Evolutionary conservation across 2,888 invertebrate genomes (phyloP).

Genomic region (Perdita meconis): DNA sequence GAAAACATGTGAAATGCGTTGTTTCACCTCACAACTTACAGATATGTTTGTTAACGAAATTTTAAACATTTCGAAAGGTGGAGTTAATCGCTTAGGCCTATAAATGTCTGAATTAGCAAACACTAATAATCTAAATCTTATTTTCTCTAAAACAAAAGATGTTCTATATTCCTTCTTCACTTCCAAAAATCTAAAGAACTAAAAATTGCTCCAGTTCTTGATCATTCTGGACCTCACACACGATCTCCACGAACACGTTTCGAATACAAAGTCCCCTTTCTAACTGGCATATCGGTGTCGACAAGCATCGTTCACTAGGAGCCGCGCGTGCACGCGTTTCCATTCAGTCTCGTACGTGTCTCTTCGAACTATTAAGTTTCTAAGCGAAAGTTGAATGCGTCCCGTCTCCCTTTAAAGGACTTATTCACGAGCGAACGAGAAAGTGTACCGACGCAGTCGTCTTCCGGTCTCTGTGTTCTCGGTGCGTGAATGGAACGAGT

Average conservation of each 20-base stretch:
- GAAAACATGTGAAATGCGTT: too few relatives aligned
- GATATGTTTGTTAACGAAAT: too few relatives aligned
- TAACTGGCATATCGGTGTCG: slow-evolving; percentile 20
- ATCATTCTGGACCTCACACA: too few relatives aligned
- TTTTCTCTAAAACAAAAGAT: too few relatives aligned
- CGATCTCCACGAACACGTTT: background rate
- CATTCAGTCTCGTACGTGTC: slow-evolving; percentile 34
- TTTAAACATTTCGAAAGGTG: too few relatives aligned
- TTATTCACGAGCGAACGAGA: slow-evolving; percentile 29
- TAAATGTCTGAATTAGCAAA: too few relatives aligned
- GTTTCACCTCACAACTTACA: too few relatives aligned
- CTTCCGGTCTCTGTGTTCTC: background rate
- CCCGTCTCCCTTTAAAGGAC: slow-evolving; percentile 13
- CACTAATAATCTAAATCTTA: too few relatives aligned
- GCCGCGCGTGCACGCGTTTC: slow-evolving; percentile 39
- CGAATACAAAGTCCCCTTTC: background rate
- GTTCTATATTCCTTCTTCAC: too few relatives aligned
- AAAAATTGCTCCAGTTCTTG: too few relatives aligned
- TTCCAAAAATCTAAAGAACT: too few relatives aligned
- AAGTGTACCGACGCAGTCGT: slow-evolving; percentile 9
- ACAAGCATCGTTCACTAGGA: slow-evolving; percentile 19
- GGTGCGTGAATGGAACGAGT: slow-evolving; percentile 28
- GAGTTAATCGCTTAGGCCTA: too few relatives aligned
- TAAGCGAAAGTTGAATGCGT: slow-evolving; percentile 54
- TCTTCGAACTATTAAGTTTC: slow-evolving; percentile 47